Evolutionary conservation across 2,797 vertebrate species (phyloP).

Genomic region (Clarias pachynema): DNA sequence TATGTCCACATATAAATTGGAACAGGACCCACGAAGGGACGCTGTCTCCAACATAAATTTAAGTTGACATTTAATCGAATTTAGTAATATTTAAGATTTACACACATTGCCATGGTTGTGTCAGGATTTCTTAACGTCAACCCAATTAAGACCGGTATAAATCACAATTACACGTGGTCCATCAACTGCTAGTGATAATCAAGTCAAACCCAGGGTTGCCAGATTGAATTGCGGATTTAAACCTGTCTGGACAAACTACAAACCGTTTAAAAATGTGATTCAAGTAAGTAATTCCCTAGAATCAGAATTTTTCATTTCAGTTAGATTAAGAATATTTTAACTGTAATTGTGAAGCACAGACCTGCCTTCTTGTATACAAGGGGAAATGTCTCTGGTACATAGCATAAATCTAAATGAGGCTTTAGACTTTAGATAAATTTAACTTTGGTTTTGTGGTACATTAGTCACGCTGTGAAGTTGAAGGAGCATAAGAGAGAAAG

Average conservation of each 20-base stretch:
- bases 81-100: neutral
- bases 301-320: neutral
- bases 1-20: neutral
- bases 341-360: no score
- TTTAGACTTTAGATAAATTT: no score
- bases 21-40: neutral
- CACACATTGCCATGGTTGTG: neutral
- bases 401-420: no score
- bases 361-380: no score
- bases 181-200: neutral
- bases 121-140: neutral
- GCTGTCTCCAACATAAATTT: neutral
- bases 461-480: no score
- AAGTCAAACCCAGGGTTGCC: neutral
- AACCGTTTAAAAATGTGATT: neutral
- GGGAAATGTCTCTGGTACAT: no score
- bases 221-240: neutral
- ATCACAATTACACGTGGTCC: neutral
- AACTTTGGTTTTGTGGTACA: no score
- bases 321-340: no score
- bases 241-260: neutral
- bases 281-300: neutral
- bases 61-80: neutral
- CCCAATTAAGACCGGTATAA: neutral
- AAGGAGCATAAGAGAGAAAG: no score